A percentile compares a stretch with the other conserved stretches of the same genome.
Evolutionary conservation across 2,797 vertebrate genomes (phyloP).

Genomic region (Hipposideros larvatus): DNA sequence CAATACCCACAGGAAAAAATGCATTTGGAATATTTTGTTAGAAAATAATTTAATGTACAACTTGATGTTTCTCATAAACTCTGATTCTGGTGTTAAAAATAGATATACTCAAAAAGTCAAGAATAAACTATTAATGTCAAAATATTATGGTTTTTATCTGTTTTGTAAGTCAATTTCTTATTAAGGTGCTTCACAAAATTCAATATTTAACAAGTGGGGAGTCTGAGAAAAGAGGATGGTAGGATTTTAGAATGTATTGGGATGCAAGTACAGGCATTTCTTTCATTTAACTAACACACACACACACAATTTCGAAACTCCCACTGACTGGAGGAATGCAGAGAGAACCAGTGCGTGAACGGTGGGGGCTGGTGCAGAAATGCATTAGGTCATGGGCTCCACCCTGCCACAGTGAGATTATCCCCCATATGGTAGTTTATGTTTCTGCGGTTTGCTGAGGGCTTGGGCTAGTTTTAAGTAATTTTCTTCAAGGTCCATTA

Average conservation of each 20-base stretch:
- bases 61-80: conserved; percentile 22
- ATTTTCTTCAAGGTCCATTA: conserved; percentile 69
- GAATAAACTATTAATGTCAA: neutral
- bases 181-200: neutral
- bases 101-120: neutral
- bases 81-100: conserved; percentile 7
- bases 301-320: neutral
- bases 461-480: conserved; percentile 59
- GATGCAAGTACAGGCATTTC: neutral
- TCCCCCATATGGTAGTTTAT: conserved; percentile 43
- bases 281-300: neutral
- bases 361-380: neutral
- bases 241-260: neutral
- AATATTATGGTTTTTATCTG: neutral
- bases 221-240: neutral
- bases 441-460: conserved; percentile 71
- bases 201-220: neutral
- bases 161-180: conserved; percentile 35
- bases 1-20: neutral
- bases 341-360: neutral
- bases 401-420: conserved; percentile 11
- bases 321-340: neutral
- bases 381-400: neutral
- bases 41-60: conserved; percentile 46
- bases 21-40: conserved; percentile 10